Percentiles rank a stretch among this genome's conserved stretches.
Conservation (phyloP, 2,888 invertebrate species). For the Netelia fuscicornis region DNA sequence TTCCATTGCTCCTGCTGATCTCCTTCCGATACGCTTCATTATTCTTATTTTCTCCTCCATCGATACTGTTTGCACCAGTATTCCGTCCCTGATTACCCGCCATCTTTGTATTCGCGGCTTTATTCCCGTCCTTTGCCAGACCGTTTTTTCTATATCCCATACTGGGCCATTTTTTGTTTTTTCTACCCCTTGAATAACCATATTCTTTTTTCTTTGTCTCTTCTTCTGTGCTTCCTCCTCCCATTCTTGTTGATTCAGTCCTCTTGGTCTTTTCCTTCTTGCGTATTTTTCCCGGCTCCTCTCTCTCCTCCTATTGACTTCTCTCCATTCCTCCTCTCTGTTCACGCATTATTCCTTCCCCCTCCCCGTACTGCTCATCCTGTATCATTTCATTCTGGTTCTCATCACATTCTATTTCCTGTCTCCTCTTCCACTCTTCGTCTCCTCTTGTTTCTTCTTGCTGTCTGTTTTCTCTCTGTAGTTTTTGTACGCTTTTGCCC, state of each 20-base stretch:
- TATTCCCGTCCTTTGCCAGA: constrained; percentile 7
- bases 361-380: no score
- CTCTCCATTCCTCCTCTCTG: no score
- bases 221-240: background rate
- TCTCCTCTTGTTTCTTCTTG: no score
- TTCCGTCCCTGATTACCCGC: background rate
- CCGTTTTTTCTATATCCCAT: background rate
- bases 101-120: background rate
- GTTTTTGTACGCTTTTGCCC: no score
- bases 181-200: background rate
- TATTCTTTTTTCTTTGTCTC: background rate
- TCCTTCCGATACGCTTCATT: background rate
- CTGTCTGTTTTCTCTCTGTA: no score
- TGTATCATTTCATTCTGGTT: no score
- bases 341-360: no score
- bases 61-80: background rate
- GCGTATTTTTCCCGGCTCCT: background rate
- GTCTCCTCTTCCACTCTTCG: background rate
- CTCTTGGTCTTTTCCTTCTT: background rate
- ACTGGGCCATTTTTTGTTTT: background rate
- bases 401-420: background rate
- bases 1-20: background rate
- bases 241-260: background rate
- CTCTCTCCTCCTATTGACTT: background rate
- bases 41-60: background rate